Percentiles rank a stretch among this genome's conserved stretches.
Evolutionary conservation across 2,113 vertebrate genomes (phyloP).

Genomic region (Hoplias malabaricus): DNA sequence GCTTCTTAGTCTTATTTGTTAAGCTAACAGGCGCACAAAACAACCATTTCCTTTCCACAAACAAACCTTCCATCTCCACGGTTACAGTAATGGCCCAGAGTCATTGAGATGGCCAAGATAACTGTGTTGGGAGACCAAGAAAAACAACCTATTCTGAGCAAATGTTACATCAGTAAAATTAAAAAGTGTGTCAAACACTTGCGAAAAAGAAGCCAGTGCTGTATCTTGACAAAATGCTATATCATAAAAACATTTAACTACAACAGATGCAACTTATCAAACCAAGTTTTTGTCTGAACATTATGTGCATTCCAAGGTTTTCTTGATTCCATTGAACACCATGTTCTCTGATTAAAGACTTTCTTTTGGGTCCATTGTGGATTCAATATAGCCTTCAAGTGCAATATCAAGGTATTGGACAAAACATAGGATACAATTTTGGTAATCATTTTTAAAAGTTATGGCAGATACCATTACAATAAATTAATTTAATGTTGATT

Average conservation of each 20-base stretch:
- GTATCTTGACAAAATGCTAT: not conserved
- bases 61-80: constrained; percentile 10
- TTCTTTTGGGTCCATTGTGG: too few species aligned
- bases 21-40: not conserved
- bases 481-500: too few species aligned
- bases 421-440: too few species aligned
- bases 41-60: constrained; percentile 17
- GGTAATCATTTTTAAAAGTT: too few species aligned
- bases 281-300: not conserved
- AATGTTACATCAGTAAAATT: not conserved
- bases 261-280: not conserved
- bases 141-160: not conserved
- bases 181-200: not conserved
- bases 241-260: not conserved
- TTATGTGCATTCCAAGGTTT: not conserved
- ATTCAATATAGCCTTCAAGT: too few species aligned
- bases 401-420: too few species aligned
- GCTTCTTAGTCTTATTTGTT: not conserved
- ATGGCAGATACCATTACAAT: too few species aligned
- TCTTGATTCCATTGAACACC: not conserved
- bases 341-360: constrained; percentile 27
- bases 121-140: not conserved
- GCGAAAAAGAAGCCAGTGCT: not conserved
- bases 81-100: not conserved
- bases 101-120: constrained; percentile 33